Base-by-base conservation (phyloP, 2,888 invertebrate species). In the Dryobotodes eremita region DNA sequence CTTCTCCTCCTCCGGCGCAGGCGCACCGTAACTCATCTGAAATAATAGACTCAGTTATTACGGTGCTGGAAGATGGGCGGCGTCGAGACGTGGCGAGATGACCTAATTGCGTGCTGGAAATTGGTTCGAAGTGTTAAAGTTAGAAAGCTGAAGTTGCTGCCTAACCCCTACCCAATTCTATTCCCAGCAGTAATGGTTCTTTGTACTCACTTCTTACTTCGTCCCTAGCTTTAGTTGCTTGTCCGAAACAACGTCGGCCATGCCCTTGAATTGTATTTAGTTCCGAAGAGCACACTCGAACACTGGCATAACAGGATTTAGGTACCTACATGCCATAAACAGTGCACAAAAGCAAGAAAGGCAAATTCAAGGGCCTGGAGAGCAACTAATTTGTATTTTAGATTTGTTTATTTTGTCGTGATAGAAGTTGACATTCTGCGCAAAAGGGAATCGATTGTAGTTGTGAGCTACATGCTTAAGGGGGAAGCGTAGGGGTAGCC, bases 1-100 rank as follows among this genome's bases (percentile, higher is more conserved):
- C 86, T 93, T 93, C 2, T 91, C 93, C 4, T 94, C 95, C 4
- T 93, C 93, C 0, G 94, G 92, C 4, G 89, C 87, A 0, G 95
- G 94, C 0, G 91, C 92, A 31, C 94, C 91, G 26, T 89, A 89
- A 89, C 91, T 91, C 68, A 94, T 78, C 95, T 95, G 82, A 3
- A 86, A 81, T n/a, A 61, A 76, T 13, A 57, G 1, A 64, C 1
- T 26, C 15, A 2, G 26, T 79, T 62, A 75, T 26, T 31, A 6
- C 17, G 2, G 17, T 48, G 10, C n/a, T 46, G 17, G 13, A 20
- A n/a, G 42, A 20, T 46, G 20, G 26, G 20, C 7, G 23, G 8
- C 26, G 10, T 31, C 2, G 17, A 55, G 8, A 48, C 17, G 4
- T 26, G 23, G 26, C 8, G 6, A 62, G 23, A n/a, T 46, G 13